A percentile compares a stretch with the other conserved stretches of the same genome.
phyloP scores from a whole-genome alignment of 2,113 vertebrate genomes.

The Myotis davidii region DNA sequence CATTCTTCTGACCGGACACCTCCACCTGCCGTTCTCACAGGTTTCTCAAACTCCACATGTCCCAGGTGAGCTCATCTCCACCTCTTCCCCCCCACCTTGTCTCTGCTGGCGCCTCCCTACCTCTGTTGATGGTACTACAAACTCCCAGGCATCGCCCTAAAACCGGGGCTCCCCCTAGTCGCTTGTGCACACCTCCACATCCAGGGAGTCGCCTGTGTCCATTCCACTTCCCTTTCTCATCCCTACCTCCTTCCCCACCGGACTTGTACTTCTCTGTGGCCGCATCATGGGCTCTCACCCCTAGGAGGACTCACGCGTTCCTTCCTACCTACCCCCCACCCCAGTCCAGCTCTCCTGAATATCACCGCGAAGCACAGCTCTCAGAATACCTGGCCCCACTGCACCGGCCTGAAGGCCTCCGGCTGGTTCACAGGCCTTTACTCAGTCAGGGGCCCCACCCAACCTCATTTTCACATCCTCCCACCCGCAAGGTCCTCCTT shows the following conservation, averaged over 20 bases:
- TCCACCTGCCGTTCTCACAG: neutral
- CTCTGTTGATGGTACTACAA: neutral
- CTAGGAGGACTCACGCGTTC: rapidly evolving
- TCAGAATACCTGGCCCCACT: neutral
- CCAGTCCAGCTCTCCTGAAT: neutral
- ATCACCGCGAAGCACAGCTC: neutral
- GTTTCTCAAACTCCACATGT: neutral
- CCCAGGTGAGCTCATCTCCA: neutral
- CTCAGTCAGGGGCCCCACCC: neutral
- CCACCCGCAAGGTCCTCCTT: neutral
- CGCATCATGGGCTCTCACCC: neutral
- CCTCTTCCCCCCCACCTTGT: neutral
- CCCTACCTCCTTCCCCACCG: neutral
- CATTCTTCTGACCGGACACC: neutral
- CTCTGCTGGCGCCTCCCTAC: neutral
- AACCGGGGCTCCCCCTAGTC: neutral
- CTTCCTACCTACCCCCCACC: too few species aligned
- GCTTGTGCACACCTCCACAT: neutral
- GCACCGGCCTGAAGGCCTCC: neutral
- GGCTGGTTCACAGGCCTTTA: neutral
- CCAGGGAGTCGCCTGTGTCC: neutral
- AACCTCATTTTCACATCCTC: neutral
- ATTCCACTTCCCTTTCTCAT: neutral
- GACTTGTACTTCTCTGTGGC: neutral
- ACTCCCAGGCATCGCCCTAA: neutral